Evolutionary conservation across 2,888 invertebrate species (phyloP), one percentile per base, ranked within the genome.

Genomic region (Athrips mouffetella): DNA sequence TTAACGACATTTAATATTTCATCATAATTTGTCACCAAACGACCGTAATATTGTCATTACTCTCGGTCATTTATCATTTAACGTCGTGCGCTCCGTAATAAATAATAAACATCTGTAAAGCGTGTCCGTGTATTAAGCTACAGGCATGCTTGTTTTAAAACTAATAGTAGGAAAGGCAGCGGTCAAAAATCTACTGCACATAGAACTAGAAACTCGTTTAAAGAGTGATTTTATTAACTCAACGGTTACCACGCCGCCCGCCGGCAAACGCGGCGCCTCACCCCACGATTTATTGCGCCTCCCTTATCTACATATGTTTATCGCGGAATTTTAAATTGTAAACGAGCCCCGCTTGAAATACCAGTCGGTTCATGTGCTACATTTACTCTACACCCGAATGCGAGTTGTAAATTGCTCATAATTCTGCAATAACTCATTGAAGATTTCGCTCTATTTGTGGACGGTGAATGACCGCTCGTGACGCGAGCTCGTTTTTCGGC

Each of bases 291-390:
- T 81, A 83, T 82, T 81, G 76, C 68, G 63, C 71, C 70, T 57
- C 63, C 62, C 73, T 67, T 78, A 82, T 83, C 80, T 83, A 76
- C 81, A 80, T 80, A 78, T 81, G 80, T 83, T 81, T 83, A 83
- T 83, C 77, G 71, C 64, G 63, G 72, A 76, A 80, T 81, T 83
- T 84, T 79, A 84, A 83, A 83, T 83, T 83, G 81, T 81, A 81
- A 83, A 81, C 80, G 77, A 76, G 76, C 72, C 68, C 66, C 58
- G 70, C 70, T 76, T 71, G 68, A 69, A 72, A 73, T 67, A 71
- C 69, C 71, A 62, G 66, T 63, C 64, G 65, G 70, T 75, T 66
- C 64, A 67, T 62, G 60, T 61, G 66, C 65, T 65, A 63, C 50
- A 48, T 48, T 51, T 48, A 45, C 45, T 20, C 21, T 35, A 45